Conservation (phyloP, 2,797 vertebrate species). For the Etheostoma nigrum region DNA sequence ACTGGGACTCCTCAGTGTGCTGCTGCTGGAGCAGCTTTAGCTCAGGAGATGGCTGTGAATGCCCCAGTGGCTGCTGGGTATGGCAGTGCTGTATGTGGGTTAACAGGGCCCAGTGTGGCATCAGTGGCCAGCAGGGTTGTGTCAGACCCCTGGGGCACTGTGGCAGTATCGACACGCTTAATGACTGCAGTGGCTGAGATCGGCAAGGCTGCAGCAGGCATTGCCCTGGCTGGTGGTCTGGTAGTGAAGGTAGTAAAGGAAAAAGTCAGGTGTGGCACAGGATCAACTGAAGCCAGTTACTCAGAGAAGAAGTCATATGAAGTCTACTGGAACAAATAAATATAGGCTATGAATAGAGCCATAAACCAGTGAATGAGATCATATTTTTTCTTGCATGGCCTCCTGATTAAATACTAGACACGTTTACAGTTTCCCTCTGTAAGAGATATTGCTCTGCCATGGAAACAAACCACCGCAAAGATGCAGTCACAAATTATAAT, state of each 20-base stretch:
- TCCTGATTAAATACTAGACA: not conserved
- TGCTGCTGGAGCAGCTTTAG: slow-evolving; percentile 41
- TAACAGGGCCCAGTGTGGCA: slow-evolving; percentile 28
- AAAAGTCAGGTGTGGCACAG: slow-evolving; percentile 67
- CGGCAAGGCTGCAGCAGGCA: slow-evolving; percentile 75
- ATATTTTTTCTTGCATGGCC: not conserved
- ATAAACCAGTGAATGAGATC: not conserved
- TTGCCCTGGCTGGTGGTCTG: slow-evolving; percentile 75
- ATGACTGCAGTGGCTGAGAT: slow-evolving; percentile 77
- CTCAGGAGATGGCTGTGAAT: slow-evolving; percentile 33
- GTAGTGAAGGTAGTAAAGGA: slow-evolving; percentile 84
- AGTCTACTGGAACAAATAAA: slow-evolving; percentile 83
- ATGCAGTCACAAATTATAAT: not conserved
- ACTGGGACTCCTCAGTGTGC: slow-evolving; percentile 43
- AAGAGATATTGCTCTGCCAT: not conserved
- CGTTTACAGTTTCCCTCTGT: not conserved
- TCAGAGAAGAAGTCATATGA: slow-evolving; percentile 81
- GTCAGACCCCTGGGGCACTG: slow-evolving; percentile 39
- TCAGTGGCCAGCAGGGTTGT: slow-evolving; percentile 25
- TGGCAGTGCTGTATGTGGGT: slow-evolving; percentile 12
- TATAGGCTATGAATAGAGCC: not conserved
- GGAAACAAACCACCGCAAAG: slow-evolving; percentile 5
- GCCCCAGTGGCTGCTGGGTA: slow-evolving; percentile 40
- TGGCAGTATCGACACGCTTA: slow-evolving; percentile 47
- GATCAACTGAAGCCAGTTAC: slow-evolving; percentile 47